Percentiles rank a stretch among this genome's conserved stretches.
phyloP scores from a whole-genome alignment of 2,797 vertebrate genomes.

The Malacoraja senta region DNA sequence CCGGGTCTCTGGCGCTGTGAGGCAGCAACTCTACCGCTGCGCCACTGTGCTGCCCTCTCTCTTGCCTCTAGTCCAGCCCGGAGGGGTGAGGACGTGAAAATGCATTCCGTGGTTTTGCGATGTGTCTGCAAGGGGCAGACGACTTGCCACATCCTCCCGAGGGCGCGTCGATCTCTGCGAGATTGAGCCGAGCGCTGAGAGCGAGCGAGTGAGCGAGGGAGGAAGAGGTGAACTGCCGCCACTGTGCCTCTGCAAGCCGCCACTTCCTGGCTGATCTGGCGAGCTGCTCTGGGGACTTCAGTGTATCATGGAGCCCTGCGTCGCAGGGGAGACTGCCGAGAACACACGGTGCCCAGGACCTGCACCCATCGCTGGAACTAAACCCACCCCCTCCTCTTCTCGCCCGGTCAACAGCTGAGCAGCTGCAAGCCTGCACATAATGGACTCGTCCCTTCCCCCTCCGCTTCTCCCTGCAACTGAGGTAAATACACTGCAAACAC shows the following conservation, averaged over 20 bases:
- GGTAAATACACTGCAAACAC: background rate
- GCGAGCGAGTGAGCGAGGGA: constrained; percentile 59
- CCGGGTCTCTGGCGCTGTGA: no score
- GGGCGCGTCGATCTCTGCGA: background rate
- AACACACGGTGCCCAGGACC: background rate
- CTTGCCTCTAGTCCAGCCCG: no score
- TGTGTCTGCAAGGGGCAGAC: no score
- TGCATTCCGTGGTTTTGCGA: no score
- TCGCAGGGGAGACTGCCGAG: background rate
- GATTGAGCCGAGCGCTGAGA: background rate
- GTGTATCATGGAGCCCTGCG: constrained; percentile 16
- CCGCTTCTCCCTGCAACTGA: background rate
- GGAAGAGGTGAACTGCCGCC: constrained; percentile 39
- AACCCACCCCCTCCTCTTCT: background rate
- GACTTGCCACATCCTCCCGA: background rate
- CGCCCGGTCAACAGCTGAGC: background rate
- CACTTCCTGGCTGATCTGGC: constrained; percentile 65
- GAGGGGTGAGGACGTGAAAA: no score
- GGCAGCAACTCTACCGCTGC: no score
- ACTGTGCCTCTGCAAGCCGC: constrained; percentile 58
- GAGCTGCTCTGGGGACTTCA: background rate
- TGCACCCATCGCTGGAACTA: background rate
- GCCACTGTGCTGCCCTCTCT: no score
- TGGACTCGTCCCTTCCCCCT: background rate
- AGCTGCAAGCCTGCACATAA: background rate